phyloP scores from a whole-genome alignment of 1,140 invertebrate species.

The Xylocopa sonorina region DNA sequence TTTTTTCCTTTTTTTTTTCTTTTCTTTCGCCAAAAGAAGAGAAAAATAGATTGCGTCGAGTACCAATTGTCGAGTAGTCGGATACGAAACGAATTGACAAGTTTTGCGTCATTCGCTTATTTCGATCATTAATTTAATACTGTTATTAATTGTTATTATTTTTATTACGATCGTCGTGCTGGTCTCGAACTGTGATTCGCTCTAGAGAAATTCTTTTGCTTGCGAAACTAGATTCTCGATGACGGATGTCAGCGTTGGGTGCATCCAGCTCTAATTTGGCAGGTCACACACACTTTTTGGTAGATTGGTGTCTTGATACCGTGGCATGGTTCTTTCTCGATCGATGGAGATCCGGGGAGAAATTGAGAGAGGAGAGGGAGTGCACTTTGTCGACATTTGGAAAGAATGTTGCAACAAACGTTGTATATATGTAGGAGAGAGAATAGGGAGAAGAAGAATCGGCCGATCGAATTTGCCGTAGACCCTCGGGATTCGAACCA shows the following conservation, averaged over 20 bases:
- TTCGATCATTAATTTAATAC: too few relatives aligned
- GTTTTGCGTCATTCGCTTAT: too few relatives aligned
- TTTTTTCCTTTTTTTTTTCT: too few relatives aligned
- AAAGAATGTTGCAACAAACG: constrained; percentile 45
- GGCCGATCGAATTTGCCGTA: too few relatives aligned
- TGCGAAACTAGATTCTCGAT: constrained; percentile 30
- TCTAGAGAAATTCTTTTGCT: constrained; percentile 12
- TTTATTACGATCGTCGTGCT: too few relatives aligned
- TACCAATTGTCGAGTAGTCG: too few relatives aligned
- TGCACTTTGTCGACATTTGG: constrained; percentile 47
- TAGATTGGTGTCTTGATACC: constrained; percentile 70
- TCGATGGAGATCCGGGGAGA: constrained; percentile 28
- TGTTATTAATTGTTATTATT: too few relatives aligned
- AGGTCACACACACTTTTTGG: constrained; percentile 42
- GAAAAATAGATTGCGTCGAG: background rate
- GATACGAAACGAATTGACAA: too few relatives aligned
- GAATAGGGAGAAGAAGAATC: too few relatives aligned
- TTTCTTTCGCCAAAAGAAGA: too few relatives aligned
- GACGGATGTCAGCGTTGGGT: constrained; percentile 49
- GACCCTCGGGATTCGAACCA: too few relatives aligned
- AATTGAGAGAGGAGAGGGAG: constrained; percentile 38
- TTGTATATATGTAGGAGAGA: too few relatives aligned
- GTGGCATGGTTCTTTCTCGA: constrained; percentile 71
- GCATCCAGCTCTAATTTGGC: constrained; percentile 32
- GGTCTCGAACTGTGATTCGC: background rate